Conservation (phyloP, 92 coral and sea anemone genomes). For the Palythoa caribaeorum region DNA sequence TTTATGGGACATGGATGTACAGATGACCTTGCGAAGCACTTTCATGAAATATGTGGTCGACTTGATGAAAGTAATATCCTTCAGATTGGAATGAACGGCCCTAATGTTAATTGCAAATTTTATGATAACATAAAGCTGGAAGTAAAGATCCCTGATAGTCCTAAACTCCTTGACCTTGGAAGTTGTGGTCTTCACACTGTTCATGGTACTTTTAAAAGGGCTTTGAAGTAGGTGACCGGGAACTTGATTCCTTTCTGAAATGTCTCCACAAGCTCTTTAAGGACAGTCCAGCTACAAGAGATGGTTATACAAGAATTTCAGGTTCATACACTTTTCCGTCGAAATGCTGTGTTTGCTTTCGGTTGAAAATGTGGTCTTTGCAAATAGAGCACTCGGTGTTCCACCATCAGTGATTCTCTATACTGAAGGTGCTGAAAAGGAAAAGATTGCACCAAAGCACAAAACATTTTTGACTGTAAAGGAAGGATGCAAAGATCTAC, state of each 20-base stretch:
- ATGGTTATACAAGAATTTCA: not conserved
- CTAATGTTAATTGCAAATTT: slow-evolving; percentile 14
- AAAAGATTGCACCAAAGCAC: not conserved
- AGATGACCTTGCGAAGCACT: slow-evolving; percentile 4
- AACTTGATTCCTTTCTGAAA: slow-evolving; percentile 4
- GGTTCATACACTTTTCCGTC: not conserved
- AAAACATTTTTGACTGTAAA: not conserved
- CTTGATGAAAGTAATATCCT: not conserved
- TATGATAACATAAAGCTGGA: not conserved
- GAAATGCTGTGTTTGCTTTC: not conserved
- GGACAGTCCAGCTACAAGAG: not conserved
- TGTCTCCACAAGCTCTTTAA: not conserved
- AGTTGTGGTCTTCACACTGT: not conserved
- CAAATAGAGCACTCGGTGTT: not conserved
- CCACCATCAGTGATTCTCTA: not conserved
- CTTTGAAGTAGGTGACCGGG: not conserved
- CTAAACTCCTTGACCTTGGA: not conserved
- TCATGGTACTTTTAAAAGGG: not conserved
- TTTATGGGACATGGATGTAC: slow-evolving; percentile 14
- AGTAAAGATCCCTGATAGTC: not conserved
- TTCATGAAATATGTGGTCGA: not conserved
- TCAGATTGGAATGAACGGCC: slow-evolving; percentile 1
- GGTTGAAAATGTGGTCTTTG: not conserved
- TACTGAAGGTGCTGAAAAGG: not conserved
- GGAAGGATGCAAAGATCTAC: not conserved